Conservation (phyloP, 2,797 vertebrate species). For the Channa striata region DNA sequence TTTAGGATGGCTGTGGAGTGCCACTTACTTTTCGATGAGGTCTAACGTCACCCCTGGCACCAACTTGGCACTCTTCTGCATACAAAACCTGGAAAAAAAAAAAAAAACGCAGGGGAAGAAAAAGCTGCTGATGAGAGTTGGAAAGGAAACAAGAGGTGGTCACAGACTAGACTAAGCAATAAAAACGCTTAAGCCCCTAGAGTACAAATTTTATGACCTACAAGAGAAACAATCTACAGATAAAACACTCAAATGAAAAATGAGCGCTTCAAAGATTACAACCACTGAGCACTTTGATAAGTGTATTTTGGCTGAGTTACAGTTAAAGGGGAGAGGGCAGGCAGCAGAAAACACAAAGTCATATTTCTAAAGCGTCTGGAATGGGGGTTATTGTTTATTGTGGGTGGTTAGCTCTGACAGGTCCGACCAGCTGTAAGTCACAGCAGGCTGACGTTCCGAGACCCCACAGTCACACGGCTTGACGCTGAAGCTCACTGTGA, state of each 20-base stretch:
- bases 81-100: constrained; percentile 91
- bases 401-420: constrained; percentile 44
- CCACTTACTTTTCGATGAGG: constrained; percentile 97
- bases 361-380: constrained; percentile 48
- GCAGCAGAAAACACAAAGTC: constrained; percentile 13
- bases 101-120: constrained; percentile 11
- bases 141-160: constrained; percentile 36
- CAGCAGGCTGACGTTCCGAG: constrained; percentile 43
- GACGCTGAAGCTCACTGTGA: neutral
- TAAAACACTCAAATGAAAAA: constrained; percentile 58
- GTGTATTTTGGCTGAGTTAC: constrained; percentile 62
- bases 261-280: constrained; percentile 50
- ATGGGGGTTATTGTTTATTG: constrained; percentile 53
- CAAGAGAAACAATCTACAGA: constrained; percentile 38
- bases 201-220: constrained; percentile 40
- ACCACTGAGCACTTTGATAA: constrained; percentile 46
- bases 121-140: constrained; percentile 21
- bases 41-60: constrained; percentile 98
- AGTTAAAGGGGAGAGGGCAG: constrained; percentile 15
- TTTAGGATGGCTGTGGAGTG: constrained; percentile 12
- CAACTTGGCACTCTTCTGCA: constrained; percentile 98
- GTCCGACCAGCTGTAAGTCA: constrained; percentile 66
- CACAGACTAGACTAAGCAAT: constrained; percentile 27
- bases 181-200: constrained; percentile 47
- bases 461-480: constrained; percentile 16